Evolutionary conservation across 2,888 invertebrate genomes (phyloP).

Genomic region (Eupithecia inturbata): DNA sequence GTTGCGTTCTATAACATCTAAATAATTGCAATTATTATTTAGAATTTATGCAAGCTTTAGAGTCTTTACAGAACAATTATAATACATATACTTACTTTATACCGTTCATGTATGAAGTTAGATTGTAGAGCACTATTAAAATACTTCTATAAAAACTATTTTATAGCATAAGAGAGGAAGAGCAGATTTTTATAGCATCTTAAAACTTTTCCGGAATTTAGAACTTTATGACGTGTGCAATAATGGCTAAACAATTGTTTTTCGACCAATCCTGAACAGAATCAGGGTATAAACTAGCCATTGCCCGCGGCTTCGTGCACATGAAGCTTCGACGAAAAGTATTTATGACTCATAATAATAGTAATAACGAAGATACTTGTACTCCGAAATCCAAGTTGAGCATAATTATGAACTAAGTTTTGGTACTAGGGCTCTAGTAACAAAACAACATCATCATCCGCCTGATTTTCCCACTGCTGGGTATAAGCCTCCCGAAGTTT

Average conservation of each 20-base stretch:
- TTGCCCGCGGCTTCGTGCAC: not conserved
- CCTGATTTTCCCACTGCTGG: too few species aligned
- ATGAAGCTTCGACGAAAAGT: not conserved
- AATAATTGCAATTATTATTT: not conserved
- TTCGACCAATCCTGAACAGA: slow-evolving; percentile 23
- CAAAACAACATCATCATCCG: too few species aligned
- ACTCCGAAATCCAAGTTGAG: not conserved
- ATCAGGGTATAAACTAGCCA: not conserved
- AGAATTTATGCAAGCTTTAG: slow-evolving; percentile 23
- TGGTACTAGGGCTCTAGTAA: too few species aligned
- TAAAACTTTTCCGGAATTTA: slow-evolving; percentile 54
- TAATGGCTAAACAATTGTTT: slow-evolving; percentile 40
- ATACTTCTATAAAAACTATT: slow-evolving; percentile 42
- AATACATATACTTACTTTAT: slow-evolving; percentile 8
- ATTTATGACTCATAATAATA: not conserved
- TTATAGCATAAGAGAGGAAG: slow-evolving; percentile 52
- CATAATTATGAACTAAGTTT: too few species aligned
- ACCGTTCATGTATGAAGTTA: not conserved
- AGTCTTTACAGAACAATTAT: slow-evolving; percentile 21
- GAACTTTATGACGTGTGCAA: slow-evolving; percentile 41
- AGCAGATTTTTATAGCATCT: slow-evolving; percentile 51
- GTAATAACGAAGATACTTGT: not conserved
- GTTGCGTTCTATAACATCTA: slow-evolving; percentile 8
- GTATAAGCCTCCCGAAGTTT: too few species aligned
- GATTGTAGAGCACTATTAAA: slow-evolving; percentile 11